phyloP scores from a whole-genome alignment of 2,113 vertebrate genomes.

The Entomyzon cyanotis region DNA sequence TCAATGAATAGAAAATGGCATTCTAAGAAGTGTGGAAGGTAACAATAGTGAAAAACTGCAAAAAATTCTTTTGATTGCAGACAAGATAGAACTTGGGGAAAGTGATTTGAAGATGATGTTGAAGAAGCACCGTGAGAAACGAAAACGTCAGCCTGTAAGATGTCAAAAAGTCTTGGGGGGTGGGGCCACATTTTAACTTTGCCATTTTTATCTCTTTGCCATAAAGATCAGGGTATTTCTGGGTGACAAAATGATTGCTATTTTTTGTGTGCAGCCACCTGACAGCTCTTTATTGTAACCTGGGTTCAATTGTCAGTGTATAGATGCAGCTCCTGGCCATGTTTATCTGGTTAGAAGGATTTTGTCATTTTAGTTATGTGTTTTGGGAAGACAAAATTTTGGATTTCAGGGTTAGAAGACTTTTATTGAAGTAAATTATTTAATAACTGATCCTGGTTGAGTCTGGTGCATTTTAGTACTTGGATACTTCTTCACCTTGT shows the following conservation, averaged over 20 bases:
- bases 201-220: background rate
- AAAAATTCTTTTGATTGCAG: conserved; percentile 68
- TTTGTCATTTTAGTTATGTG: background rate
- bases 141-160: conserved; percentile 92
- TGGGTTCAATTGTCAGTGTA: background rate
- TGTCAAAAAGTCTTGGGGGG: background rate
- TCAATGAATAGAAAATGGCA: background rate
- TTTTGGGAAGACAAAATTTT: background rate
- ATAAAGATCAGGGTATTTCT: background rate
- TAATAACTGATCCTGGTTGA: background rate
- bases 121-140: conserved; percentile 91
- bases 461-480: background rate
- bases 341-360: background rate
- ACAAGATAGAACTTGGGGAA: conserved; percentile 89
- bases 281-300: background rate
- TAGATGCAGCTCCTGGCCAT: background rate
- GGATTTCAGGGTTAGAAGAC: background rate
- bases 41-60: background rate
- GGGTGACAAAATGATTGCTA: background rate
- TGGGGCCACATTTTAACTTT: background rate
- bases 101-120: conserved; percentile 88
- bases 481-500: background rate
- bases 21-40: background rate
- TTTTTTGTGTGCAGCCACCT: background rate
- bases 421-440: background rate